These are phyloP conservation scores for Lymantria monacha DNA, from an alignment of 2,888 invertebrate genomes.

Conservation along the genomic window DNA sequence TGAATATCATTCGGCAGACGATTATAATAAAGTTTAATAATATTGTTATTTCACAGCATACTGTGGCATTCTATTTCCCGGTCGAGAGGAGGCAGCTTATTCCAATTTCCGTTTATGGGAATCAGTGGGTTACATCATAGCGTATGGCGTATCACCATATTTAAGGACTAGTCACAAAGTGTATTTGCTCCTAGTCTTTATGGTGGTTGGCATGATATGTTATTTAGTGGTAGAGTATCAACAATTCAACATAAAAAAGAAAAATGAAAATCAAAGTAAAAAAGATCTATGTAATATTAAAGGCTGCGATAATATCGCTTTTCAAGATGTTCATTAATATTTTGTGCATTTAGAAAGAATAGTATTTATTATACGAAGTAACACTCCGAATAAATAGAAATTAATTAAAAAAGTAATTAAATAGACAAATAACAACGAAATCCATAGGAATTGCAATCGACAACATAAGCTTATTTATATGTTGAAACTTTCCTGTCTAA, in stretches of 20 bases:
- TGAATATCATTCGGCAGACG: too few species aligned
- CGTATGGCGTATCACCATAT: constrained; percentile 78
- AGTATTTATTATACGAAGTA: too few species aligned
- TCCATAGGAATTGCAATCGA: too few species aligned
- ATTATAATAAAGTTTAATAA: too few species aligned
- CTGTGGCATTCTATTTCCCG: constrained; percentile 83
- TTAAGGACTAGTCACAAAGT: constrained; percentile 73
- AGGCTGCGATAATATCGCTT: constrained; percentile 66
- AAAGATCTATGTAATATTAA: constrained; percentile 32
- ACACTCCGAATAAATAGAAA: too few species aligned
- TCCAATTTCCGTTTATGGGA: constrained; percentile 86
- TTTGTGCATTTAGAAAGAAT: neutral
- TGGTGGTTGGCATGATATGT: constrained; percentile 70
- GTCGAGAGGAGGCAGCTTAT: constrained; percentile 83
- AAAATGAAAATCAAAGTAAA: neutral
- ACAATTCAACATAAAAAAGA: neutral
- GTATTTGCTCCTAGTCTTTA: constrained; percentile 64
- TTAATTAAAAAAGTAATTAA: too few species aligned
- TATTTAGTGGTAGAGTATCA: constrained; percentile 65
- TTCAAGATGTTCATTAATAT: constrained; percentile 59
- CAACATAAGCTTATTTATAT: too few species aligned
- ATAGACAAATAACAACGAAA: too few species aligned
- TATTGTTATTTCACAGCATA: constrained; percentile 74
- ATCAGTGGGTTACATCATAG: constrained; percentile 82
- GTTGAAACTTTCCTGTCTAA: too few species aligned